Evolutionary conservation across 2,113 vertebrate genomes (phyloP).

Genomic region (Felis chaus): DNA sequence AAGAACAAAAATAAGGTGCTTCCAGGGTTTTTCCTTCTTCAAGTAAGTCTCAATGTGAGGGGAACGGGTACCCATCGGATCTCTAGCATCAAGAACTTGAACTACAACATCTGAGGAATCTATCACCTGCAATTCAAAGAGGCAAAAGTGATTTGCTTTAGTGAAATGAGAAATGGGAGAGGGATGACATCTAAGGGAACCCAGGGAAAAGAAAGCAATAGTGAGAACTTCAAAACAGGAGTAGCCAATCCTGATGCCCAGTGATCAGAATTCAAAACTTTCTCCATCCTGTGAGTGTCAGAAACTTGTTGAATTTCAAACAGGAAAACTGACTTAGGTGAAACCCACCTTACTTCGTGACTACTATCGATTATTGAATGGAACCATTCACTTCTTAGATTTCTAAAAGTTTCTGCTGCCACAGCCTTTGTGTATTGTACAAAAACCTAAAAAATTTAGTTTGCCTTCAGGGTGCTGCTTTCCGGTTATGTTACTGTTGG

Average conservation of each 20-base stretch:
- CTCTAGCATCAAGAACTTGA: conserved; percentile 97
- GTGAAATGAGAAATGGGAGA: neutral
- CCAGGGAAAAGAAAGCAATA: neutral
- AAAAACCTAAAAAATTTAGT: neutral
- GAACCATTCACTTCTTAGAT: neutral
- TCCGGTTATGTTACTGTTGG: neutral
- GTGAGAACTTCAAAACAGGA: neutral
- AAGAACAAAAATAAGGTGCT: conserved; percentile 97
- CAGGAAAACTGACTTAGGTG: neutral
- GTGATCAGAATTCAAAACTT: neutral
- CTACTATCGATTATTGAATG: neutral
- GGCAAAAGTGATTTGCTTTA: neutral
- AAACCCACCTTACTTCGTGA: neutral
- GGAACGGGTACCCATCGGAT: conserved; percentile 97
- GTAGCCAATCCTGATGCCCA: neutral
- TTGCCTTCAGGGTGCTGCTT: neutral
- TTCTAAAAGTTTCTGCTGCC: neutral
- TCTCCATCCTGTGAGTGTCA: neutral
- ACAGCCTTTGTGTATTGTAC: neutral
- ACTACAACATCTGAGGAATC: conserved; percentile 99
- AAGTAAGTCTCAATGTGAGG: conserved; percentile 94
- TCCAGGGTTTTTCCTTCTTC: conserved; percentile 98
- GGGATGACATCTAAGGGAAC: neutral
- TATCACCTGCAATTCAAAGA: conserved; percentile 89
- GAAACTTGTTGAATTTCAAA: conserved; percentile 15